Conservation (phyloP, 2,888 invertebrate genomes). For the Netelia fuscicornis region DNA sequence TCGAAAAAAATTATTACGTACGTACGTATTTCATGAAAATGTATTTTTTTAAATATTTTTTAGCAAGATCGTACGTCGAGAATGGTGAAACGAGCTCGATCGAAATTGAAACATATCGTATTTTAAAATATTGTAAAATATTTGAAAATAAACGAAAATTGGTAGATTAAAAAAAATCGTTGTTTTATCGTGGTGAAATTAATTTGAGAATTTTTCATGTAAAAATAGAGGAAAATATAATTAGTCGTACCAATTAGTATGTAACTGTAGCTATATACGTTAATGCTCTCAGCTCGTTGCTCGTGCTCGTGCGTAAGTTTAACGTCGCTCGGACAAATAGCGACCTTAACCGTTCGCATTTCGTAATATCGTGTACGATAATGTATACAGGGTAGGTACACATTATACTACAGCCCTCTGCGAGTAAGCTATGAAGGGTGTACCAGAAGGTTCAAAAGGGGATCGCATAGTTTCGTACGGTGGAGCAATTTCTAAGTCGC, state of each 20-base stretch:
- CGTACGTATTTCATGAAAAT: too few species aligned
- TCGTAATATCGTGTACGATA: conserved; percentile 44
- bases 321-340: not conserved
- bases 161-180: not conserved
- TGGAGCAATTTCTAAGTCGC: conserved; percentile 60
- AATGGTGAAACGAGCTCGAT: too few species aligned
- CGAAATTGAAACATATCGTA: not conserved
- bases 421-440: conserved; percentile 27
- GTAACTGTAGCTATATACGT: too few species aligned
- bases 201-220: not conserved
- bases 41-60: too few species aligned
- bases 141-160: not conserved
- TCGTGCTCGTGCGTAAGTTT: not conserved
- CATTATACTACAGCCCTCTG: not conserved
- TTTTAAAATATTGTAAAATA: not conserved
- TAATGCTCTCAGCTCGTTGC: too few species aligned
- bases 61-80: too few species aligned
- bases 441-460: conserved; percentile 13
- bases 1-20: too few species aligned
- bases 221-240: not conserved
- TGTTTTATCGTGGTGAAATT: not conserved
- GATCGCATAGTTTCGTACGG: conserved; percentile 58
- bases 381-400: not conserved
- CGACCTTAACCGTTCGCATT: not conserved
- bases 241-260: too few species aligned